phyloP scores from a whole-genome alignment of 2,888 invertebrate species.

The Hylaea fasciaria region DNA sequence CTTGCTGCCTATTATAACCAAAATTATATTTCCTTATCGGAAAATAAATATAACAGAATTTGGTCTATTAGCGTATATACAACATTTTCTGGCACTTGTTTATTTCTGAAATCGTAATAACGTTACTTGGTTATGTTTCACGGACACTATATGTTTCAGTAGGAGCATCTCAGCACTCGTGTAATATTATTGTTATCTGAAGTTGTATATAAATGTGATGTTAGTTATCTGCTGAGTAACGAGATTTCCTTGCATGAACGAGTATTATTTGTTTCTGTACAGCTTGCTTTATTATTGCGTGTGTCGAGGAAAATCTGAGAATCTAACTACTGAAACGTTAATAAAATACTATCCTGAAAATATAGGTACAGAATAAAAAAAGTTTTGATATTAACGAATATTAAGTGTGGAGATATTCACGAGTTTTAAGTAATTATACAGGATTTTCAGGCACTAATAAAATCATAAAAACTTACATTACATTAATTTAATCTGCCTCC shows the following conservation, averaged over 20 bases:
- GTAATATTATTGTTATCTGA: conserved; percentile 33
- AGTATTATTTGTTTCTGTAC: conserved; percentile 44
- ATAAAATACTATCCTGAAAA: background rate
- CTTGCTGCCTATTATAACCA: background rate
- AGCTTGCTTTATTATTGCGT: conserved; percentile 41
- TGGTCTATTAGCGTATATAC: conserved; percentile 11
- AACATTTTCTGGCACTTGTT: conserved; percentile 1
- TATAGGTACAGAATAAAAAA: background rate
- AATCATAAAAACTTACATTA: too few species aligned
- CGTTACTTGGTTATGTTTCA: conserved; percentile 21
- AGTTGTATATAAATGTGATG: conserved; percentile 45
- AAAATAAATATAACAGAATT: background rate
- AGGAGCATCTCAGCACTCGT: conserved; percentile 34
- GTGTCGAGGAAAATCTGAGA: conserved; percentile 7
- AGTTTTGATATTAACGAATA: too few species aligned
- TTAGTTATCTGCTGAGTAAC: conserved; percentile 68
- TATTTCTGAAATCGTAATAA: conserved; percentile 9
- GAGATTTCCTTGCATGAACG: conserved; percentile 85
- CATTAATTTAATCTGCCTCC: too few species aligned
- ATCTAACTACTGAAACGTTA: background rate
- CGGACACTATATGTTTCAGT: conserved; percentile 10
- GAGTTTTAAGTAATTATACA: background rate
- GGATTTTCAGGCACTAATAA: too few species aligned
- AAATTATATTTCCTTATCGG: background rate
- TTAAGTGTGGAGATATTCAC: too few species aligned